Evolutionary conservation across 2,113 vertebrate species (phyloP).

Genomic region (Colossoma macropomum): DNA sequence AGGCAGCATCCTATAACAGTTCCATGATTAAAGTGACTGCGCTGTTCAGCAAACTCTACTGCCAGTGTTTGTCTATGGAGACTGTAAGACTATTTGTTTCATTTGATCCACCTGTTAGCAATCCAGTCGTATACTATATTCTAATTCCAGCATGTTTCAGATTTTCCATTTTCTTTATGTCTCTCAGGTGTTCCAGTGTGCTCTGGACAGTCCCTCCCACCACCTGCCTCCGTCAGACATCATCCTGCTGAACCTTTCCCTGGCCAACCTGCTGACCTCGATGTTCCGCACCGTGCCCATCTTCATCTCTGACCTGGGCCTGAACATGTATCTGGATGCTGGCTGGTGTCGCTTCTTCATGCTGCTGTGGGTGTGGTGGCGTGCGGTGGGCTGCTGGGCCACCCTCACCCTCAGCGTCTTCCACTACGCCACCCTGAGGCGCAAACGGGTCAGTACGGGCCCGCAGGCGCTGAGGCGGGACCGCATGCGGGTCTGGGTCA

Average conservation of each 20-base stretch:
- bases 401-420: constrained; percentile 79
- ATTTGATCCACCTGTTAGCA: no score
- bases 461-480: constrained; percentile 66
- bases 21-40: no score
- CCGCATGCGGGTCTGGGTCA: constrained; percentile 63
- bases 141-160: no score
- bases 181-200: constrained; percentile 73
- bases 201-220: constrained; percentile 58
- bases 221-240: constrained; percentile 73
- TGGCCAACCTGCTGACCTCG: constrained; percentile 80
- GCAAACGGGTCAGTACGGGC: constrained; percentile 64
- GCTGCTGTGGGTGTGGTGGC: constrained; percentile 84
- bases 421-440: constrained; percentile 75
- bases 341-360: constrained; percentile 80
- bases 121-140: no score
- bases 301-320: constrained; percentile 78
- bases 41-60: no score
- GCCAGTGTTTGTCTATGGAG: no score
- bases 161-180: neutral
- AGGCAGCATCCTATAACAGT: no score
- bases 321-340: constrained; percentile 70
- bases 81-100: no score
- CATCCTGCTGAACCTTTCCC: constrained; percentile 77
- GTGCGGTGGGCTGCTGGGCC: constrained; percentile 78
- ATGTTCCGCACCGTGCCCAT: constrained; percentile 81